Percentiles rank a stretch among this genome's conserved stretches.
phyloP scores from a whole-genome alignment of 2,888 invertebrate species.

The Lasiommata megera region DNA sequence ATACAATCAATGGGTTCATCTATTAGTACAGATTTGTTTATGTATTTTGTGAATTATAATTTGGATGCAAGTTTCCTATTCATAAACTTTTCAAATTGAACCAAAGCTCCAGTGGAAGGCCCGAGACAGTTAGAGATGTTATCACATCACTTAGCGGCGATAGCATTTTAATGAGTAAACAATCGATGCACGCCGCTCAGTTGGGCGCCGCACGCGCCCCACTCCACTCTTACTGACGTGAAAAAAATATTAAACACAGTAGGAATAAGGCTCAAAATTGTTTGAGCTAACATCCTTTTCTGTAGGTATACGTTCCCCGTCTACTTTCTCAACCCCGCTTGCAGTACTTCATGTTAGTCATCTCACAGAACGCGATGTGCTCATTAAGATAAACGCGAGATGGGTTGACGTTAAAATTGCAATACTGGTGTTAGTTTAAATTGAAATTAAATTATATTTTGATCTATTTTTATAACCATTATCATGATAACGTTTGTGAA shows the following conservation, averaged over 20 bases:
- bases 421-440: constrained; percentile 16
- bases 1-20: no score
- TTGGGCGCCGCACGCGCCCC: constrained; percentile 66
- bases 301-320: constrained; percentile 17
- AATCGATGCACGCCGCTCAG: constrained; percentile 78
- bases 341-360: constrained; percentile 32
- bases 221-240: background rate
- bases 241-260: constrained; percentile 5
- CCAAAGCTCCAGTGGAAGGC: constrained; percentile 28
- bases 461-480: background rate
- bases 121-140: constrained; percentile 75
- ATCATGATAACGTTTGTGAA: background rate
- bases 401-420: constrained; percentile 29
- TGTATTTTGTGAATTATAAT: no score
- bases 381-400: constrained; percentile 30
- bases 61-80: background rate
- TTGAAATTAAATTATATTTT: constrained; percentile 8
- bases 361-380: constrained; percentile 31
- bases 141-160: constrained; percentile 68
- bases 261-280: constrained; percentile 5
- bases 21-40: no score
- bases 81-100: constrained; percentile 15
- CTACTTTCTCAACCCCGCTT: constrained; percentile 41
- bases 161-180: constrained; percentile 81
- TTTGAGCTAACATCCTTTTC: background rate